Conservation (phyloP, 2,888 invertebrate species). For the Labia minor region DNA sequence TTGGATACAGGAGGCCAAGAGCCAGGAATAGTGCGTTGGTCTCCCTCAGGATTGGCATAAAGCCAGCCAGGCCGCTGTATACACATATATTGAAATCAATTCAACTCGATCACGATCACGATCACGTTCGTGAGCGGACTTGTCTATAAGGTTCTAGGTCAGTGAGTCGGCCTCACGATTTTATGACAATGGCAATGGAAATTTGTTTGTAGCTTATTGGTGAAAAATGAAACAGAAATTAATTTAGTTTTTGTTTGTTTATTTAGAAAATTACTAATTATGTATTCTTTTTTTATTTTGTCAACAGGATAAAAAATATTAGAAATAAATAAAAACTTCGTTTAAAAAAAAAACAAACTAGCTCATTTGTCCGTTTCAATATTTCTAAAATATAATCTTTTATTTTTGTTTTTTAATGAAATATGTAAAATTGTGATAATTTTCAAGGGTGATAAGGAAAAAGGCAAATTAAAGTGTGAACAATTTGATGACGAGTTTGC, state of each 20-base stretch:
- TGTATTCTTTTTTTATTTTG: too few relatives aligned
- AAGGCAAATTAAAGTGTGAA: not conserved
- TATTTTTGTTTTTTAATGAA: too few relatives aligned
- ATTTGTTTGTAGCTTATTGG: too few relatives aligned
- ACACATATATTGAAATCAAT: not conserved
- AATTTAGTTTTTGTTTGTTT: too few relatives aligned
- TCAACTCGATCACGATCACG: conserved; percentile 13
- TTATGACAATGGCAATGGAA: not conserved
- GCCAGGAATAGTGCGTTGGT: not conserved
- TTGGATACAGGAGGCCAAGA: not conserved
- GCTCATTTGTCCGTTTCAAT: not conserved
- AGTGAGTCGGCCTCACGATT: not conserved
- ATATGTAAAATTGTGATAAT: too few relatives aligned
- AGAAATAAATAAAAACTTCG: not conserved
- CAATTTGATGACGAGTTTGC: not conserved
- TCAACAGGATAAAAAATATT: not conserved
- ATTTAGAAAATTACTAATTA: too few relatives aligned
- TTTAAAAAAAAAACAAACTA: not conserved
- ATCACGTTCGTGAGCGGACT: not conserved
- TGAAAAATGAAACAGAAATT: too few relatives aligned
- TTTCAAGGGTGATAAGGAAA: not conserved
- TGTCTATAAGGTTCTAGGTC: not conserved
- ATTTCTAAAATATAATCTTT: too few relatives aligned
- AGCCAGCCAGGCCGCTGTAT: not conserved
- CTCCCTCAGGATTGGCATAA: not conserved